Percentiles rank a stretch among this genome's conserved stretches.
Evolutionary conservation across 1,140 invertebrate genomes (phyloP).

Genomic region (Argopecten irradians): DNA sequence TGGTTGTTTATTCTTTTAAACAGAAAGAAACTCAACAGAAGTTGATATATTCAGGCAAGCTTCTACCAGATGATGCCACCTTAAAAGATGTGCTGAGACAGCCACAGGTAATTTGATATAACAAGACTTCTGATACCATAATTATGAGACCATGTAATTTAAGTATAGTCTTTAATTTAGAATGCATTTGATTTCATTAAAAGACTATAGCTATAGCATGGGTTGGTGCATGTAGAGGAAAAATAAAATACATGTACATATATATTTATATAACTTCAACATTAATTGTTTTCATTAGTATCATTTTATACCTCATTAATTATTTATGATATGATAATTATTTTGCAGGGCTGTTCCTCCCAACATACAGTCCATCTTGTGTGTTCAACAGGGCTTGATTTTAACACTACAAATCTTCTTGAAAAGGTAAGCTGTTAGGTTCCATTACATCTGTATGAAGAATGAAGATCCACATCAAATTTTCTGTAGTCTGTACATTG

Average conservation of each 20-base stretch:
- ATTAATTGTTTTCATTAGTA: too few relatives aligned
- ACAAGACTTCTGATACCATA: too few relatives aligned
- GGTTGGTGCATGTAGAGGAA: too few relatives aligned
- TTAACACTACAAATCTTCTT: slow-evolving; percentile 25
- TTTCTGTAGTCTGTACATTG: too few relatives aligned
- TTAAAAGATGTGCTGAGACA: slow-evolving; percentile 87
- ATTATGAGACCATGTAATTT: too few relatives aligned
- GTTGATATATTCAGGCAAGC: slow-evolving; percentile 92
- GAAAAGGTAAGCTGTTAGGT: slow-evolving; percentile 37
- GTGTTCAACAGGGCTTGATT: slow-evolving; percentile 78
- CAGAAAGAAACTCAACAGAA: slow-evolving; percentile 60
- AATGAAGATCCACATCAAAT: too few relatives aligned
- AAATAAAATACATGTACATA: too few relatives aligned
- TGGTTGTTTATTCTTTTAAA: slow-evolving; percentile 41
- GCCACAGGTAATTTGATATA: slow-evolving; percentile 38
- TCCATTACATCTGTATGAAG: too few relatives aligned
- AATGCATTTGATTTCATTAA: too few relatives aligned
- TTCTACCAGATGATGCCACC: slow-evolving; percentile 86
- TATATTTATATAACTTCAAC: too few relatives aligned
- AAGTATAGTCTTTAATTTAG: too few relatives aligned
- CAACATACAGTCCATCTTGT: slow-evolving; percentile 89
- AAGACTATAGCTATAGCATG: too few relatives aligned
- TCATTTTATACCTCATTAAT: not conserved
- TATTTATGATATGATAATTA: not conserved
- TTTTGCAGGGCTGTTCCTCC: not conserved